These are phyloP conservation scores for Antrozous pallidus DNA, from an alignment of 2,797 vertebrate species.

Conservation along the genomic window DNA sequence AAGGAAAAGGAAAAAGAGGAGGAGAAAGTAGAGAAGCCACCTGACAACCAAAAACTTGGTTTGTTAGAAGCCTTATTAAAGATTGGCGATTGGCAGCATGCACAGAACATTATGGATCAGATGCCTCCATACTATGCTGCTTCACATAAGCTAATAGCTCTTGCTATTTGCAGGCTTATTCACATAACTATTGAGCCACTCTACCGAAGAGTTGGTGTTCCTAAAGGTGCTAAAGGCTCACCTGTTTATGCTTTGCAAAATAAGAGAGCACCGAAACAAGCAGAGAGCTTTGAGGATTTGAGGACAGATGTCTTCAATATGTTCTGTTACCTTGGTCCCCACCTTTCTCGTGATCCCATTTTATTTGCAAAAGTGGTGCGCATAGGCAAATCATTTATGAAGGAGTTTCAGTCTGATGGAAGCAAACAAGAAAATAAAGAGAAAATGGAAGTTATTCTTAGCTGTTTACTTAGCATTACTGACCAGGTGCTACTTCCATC, in stretches of 20 bases:
- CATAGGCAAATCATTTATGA: constrained; percentile 98
- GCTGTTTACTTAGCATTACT: constrained; percentile 96
- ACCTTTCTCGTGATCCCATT: constrained; percentile 95
- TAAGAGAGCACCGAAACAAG: constrained; percentile 90
- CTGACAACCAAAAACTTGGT: constrained; percentile 98
- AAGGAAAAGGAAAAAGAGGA: constrained; percentile 97
- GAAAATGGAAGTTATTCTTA: constrained; percentile 93
- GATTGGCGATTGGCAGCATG: constrained; percentile 98
- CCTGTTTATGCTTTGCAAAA: constrained; percentile 86
- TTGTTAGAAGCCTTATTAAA: constrained; percentile 94
- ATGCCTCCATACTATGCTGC: constrained; percentile 96
- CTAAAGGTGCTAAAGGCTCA: constrained; percentile 94
- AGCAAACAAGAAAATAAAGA: constrained; percentile 91
- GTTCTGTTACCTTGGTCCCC: constrained; percentile 96
- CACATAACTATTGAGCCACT: constrained; percentile 96
- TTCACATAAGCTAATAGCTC: constrained; percentile 95
- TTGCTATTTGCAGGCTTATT: constrained; percentile 95
- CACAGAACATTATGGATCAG: constrained; percentile 98
- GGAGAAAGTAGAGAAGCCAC: constrained; percentile 83
- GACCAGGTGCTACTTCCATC: constrained; percentile 98
- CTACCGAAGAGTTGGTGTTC: constrained; percentile 94
- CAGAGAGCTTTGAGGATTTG: constrained; percentile 94
- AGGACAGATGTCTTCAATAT: constrained; percentile 94
- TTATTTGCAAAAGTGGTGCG: constrained; percentile 97
- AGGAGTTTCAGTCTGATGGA: constrained; percentile 94